Conservation (phyloP, 2,113 vertebrate genomes). For the Euleptes europaea region DNA sequence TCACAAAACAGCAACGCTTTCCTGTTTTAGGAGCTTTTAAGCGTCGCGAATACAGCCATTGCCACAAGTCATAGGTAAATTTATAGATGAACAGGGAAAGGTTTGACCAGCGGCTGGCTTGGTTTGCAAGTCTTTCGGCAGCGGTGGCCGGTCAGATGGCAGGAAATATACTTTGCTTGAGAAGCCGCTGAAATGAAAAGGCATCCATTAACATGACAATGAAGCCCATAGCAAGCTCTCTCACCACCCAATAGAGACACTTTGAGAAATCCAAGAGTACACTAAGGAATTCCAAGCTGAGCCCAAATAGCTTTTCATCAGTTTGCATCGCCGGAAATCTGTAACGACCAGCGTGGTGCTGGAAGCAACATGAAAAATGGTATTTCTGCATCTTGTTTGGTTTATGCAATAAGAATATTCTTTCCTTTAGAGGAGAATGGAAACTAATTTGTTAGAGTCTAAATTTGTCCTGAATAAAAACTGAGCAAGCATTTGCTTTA, state of each 20-base stretch:
- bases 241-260: not conserved
- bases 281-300: no score
- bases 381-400: no score
- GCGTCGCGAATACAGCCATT: slow-evolving; percentile 7
- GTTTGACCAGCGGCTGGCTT: not conserved
- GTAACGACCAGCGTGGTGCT: not conserved
- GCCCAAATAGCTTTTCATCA: not conserved
- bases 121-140: not conserved
- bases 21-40: slow-evolving; percentile 14
- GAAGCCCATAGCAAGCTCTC: not conserved
- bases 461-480: not conserved
- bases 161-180: not conserved
- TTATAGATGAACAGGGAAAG: not conserved
- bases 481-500: not conserved
- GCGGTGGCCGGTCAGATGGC: no score
- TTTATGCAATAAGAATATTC: not conserved
- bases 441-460: not conserved
- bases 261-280: no score
- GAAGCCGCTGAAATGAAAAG: not conserved
- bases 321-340: not conserved
- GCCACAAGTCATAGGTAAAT: not conserved
- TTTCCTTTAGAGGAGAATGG: not conserved
- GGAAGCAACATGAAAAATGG: not conserved
- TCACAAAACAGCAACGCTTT: slow-evolving; percentile 3
- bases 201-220: not conserved